These are phyloP conservation scores for Ataeniobius toweri DNA, from an alignment of 2,797 vertebrate species.

Conservation along the genomic window DNA sequence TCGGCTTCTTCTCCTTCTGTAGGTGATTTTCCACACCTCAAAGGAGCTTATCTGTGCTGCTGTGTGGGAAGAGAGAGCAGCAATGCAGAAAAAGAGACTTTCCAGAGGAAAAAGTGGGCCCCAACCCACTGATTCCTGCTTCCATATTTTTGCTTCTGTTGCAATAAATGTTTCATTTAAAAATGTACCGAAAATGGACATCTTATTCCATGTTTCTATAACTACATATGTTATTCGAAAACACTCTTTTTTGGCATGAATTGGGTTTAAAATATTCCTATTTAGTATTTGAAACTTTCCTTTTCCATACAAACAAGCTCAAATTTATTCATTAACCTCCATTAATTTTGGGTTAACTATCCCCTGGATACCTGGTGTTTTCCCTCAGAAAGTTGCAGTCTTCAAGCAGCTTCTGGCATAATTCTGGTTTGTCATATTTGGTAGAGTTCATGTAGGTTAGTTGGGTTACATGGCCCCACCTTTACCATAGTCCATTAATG, in stretches of 20 bases:
- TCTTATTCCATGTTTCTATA: not conserved
- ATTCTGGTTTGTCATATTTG: too few species aligned
- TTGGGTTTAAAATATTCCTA: not conserved
- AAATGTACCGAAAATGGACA: not conserved
- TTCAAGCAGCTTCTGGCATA: too few species aligned
- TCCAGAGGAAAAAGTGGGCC: not conserved
- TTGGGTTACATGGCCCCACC: too few species aligned
- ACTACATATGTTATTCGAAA: not conserved
- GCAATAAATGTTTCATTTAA: not conserved
- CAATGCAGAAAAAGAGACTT: slow-evolving; percentile 6
- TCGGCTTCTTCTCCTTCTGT: slow-evolving; percentile 25
- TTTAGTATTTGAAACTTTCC: not conserved
- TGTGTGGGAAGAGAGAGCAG: slow-evolving; percentile 22
- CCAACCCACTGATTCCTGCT: not conserved
- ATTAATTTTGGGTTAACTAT: too few species aligned
- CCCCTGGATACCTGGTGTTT: too few species aligned
- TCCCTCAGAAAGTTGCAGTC: too few species aligned
- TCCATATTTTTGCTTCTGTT: not conserved
- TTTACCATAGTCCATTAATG: too few species aligned
- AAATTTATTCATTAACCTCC: not conserved
- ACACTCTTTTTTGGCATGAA: not conserved
- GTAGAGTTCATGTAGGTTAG: too few species aligned
- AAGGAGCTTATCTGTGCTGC: slow-evolving; percentile 18
- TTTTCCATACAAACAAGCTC: not conserved
- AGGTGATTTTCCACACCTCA: slow-evolving; percentile 21